A percentile compares a stretch with the other conserved stretches of the same genome.
phyloP scores from a whole-genome alignment of 2,888 invertebrate genomes.

The Cosmia pyralina region DNA sequence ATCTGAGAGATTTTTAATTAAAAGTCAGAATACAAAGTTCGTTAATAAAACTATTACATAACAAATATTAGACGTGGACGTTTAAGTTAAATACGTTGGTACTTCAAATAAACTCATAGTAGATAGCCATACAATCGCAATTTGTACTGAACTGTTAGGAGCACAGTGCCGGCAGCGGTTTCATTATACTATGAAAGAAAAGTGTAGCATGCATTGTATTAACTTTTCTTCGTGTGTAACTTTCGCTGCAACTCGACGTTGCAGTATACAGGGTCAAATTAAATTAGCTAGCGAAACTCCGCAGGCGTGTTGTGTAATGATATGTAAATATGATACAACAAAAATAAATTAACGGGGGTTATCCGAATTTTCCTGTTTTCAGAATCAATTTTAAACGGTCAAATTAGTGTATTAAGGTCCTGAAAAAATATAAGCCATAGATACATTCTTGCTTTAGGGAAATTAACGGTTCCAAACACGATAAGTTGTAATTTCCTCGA shows the following conservation, averaged over 20 bases:
- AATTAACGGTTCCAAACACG: no score
- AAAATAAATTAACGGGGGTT: no score
- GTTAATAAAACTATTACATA: background rate
- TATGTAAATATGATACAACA: no score
- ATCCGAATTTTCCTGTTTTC: no score
- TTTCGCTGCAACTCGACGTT: background rate
- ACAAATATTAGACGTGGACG: background rate
- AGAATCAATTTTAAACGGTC: no score
- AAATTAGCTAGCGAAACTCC: no score
- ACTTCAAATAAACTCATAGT: background rate
- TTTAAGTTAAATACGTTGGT: background rate
- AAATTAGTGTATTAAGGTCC: no score
- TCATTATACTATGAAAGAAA: background rate
- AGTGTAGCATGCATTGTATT: slow-evolving; percentile 30
- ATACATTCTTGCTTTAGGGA: no score
- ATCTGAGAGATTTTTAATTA: slow-evolving; percentile 14
- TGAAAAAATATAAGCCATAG: no score
- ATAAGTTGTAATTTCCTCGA: no score
- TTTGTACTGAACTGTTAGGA: background rate
- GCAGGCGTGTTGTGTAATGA: no score
- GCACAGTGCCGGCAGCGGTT: background rate
- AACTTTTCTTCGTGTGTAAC: slow-evolving; percentile 33
- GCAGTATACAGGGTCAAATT: background rate
- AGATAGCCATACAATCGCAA: background rate
- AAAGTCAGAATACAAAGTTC: background rate